Percentiles rank a stretch among this genome's conserved stretches.
Evolutionary conservation across 2,888 invertebrate genomes (phyloP).

Genomic region (Caenorhabditis sp.): DNA sequence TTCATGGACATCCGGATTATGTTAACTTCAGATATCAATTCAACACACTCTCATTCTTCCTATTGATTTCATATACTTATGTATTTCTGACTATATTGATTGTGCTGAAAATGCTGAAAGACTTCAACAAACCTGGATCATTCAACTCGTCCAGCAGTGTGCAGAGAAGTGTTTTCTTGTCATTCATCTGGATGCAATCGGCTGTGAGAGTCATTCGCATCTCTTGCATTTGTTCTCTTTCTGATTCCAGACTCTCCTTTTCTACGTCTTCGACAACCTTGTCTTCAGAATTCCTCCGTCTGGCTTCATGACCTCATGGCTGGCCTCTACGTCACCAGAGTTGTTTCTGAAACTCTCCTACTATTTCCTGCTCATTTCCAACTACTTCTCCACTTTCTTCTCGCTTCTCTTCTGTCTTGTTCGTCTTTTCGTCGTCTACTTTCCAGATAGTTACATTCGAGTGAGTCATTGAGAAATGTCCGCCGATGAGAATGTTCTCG

Average conservation of each 20-base stretch:
- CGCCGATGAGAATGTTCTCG: neutral
- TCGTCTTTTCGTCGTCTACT: slow-evolving; percentile 9
- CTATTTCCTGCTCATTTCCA: slow-evolving; percentile 19
- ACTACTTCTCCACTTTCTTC: slow-evolving; percentile 18
- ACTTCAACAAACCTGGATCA: neutral
- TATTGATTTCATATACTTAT: slow-evolving; percentile 3
- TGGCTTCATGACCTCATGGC: slow-evolving; percentile 11
- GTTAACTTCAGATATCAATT: neutral
- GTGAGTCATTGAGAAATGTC: neutral
- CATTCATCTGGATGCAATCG: slow-evolving; percentile 42
- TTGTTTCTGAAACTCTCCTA: slow-evolving; percentile 9
- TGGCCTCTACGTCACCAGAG: neutral
- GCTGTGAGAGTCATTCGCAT: slow-evolving; percentile 10
- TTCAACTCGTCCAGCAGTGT: neutral
- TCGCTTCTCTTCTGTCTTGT: slow-evolving; percentile 14
- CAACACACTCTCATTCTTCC: neutral
- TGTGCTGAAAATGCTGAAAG: neutral
- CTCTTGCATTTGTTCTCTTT: neutral
- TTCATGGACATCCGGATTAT: slow-evolving; percentile 8
- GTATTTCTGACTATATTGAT: neutral
- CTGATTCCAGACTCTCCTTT: slow-evolving; percentile 15
- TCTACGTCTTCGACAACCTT: slow-evolving; percentile 14
- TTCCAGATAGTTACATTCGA: slow-evolving; percentile 7
- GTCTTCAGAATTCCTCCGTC: slow-evolving; percentile 17
- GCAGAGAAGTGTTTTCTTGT: slow-evolving; percentile 28